These are phyloP conservation scores for Perca fluviatilis DNA, from an alignment of 2,113 vertebrate genomes.

Conservation along the genomic window DNA sequence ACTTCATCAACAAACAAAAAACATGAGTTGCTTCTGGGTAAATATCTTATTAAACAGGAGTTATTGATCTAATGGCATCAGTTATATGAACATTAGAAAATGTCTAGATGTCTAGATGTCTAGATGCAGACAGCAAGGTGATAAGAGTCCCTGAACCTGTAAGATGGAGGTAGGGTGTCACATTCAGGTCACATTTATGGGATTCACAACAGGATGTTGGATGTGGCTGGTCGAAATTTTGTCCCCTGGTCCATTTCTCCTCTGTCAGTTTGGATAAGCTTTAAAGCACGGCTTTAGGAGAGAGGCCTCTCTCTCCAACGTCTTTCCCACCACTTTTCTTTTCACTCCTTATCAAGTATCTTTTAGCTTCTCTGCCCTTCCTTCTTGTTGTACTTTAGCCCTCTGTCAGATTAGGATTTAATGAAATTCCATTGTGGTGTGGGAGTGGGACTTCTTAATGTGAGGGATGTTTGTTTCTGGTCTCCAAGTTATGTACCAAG, in stretches of 20 bases:
- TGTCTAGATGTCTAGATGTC: neutral
- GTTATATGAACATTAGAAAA: neutral
- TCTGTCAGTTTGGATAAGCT: conserved; percentile 57
- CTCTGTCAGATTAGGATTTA: conserved; percentile 43
- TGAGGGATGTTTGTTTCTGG: neutral
- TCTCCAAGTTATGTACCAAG: neutral
- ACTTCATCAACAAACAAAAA: neutral
- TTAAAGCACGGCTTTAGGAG: conserved; percentile 2
- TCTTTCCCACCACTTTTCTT: neutral
- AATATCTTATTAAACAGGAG: neutral
- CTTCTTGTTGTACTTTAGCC: neutral
- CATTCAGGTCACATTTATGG: conserved; percentile 34
- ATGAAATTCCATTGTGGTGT: neutral
- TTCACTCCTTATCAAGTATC: conserved; percentile 19
- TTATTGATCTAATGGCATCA: neutral
- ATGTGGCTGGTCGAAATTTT: conserved; percentile 21
- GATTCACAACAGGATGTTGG: conserved; percentile 36
- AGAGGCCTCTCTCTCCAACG: neutral
- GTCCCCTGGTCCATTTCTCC: conserved; percentile 43
- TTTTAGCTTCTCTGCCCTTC: conserved; percentile 9
- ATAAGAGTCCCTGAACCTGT: conserved; percentile 6
- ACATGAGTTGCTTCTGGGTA: neutral
- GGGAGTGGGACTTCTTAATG: neutral
- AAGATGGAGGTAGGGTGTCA: neutral
- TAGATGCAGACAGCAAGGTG: neutral